Evolutionary conservation across 1,140 invertebrate genomes (phyloP).

Genomic region (Maniola jurtina): DNA sequence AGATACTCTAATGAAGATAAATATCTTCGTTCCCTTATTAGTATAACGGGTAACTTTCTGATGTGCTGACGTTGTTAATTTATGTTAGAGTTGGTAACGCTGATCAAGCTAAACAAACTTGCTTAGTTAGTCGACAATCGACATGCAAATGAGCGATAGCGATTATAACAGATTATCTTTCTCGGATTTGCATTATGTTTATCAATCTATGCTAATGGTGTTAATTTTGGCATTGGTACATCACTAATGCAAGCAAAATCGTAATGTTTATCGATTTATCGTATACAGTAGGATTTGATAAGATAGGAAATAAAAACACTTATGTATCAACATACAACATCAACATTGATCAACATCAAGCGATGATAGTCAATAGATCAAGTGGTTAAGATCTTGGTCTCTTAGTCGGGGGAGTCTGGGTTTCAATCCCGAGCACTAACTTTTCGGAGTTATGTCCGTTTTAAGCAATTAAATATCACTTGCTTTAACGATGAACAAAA

Average conservation of each 20-base stretch:
- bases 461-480: no score
- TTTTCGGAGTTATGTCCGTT: no score
- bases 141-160: conserved; percentile 8
- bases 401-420: no score
- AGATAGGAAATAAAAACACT: no score
- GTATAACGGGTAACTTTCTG: conserved; percentile 51
- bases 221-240: not conserved
- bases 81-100: conserved; percentile 19
- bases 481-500: no score
- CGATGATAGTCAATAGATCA: no score
- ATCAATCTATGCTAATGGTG: not conserved
- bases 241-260: not conserved
- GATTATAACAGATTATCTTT: conserved; percentile 6
- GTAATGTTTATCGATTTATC: not conserved
- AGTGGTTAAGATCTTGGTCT: no score
- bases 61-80: conserved; percentile 56
- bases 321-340: no score
- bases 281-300: no score
- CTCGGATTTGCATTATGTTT: not conserved
- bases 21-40: conserved; percentile 72
- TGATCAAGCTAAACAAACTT: conserved; percentile 5
- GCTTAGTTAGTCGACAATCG: conserved; percentile 19
- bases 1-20: conserved; percentile 77
- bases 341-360: no score
- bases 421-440: no score